Evolutionary conservation across 2,888 invertebrate genomes (phyloP), one percentile per base, ranked within the genome.

Genomic region (Cryptocephalus primarius): DNA sequence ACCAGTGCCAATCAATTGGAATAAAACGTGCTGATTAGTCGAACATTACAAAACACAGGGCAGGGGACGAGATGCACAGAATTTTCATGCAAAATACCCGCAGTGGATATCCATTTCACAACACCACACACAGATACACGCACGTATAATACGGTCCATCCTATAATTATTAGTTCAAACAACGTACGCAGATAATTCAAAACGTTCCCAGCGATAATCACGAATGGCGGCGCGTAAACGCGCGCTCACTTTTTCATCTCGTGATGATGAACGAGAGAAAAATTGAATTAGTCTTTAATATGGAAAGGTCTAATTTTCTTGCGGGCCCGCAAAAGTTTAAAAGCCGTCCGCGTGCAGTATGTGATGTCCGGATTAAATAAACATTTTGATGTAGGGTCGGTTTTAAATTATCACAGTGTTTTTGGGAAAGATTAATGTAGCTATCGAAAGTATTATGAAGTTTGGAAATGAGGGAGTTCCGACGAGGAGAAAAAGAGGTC

Each of bases 21-120:
- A 64, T 64, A 65, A 67, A 66, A 67, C 67, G 66, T 66, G 66
- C 67, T 66, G 66, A 68, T 68, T 67, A 68, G 67, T 63, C 61
- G 54, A 59, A 55, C 56, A 55, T 51, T 55, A 57, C 54, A 52
- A 56, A 64, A 62, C 60, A 64, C 65, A 62, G 65, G 61, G 52
- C 53, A 57, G 55, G 58, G 51, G 48, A 57, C 57, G 58, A 56
- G 22, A 54, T 55, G 55, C 53, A 53, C 55, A 55, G 49, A 57
- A 53, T 60, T 63, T 61, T 64, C 61, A 61, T 63, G 63, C 22
- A 22, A 46, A 50, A 53, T 49, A 49, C 49, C 49, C 45, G 53
- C 49, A 47, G 49, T 53, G 46, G 47, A 51, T 50, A 53, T 50
- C 50, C 47, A 49, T 53, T 53, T 49, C 48, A 62, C n/a, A n/a